Evolutionary conservation across 2,113 vertebrate species (phyloP).

Genomic region (Nibea albiflora): DNA sequence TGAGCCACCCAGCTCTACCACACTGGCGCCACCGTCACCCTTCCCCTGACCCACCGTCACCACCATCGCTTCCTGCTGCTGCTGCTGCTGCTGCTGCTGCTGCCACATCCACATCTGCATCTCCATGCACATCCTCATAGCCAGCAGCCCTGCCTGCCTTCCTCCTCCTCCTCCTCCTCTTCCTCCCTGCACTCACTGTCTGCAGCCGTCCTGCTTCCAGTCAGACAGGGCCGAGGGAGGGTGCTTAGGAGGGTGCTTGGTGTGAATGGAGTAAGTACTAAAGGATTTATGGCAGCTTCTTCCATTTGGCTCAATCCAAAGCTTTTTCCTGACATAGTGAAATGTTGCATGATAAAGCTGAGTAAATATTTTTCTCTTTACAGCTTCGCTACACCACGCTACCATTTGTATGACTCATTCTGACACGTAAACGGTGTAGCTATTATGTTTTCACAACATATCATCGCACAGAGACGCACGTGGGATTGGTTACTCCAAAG

Average conservation of each 20-base stretch:
- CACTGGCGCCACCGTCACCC: constrained; percentile 52
- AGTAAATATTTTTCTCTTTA: constrained; percentile 17
- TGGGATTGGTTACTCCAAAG: constrained; percentile 34
- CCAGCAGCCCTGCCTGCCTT: constrained; percentile 62
- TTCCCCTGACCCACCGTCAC: constrained; percentile 33
- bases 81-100: constrained; percentile 51
- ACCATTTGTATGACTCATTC: constrained; percentile 44
- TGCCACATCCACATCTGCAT: constrained; percentile 71
- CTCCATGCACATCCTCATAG: constrained; percentile 70
- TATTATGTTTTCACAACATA: constrained; percentile 47
- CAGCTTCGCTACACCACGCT: constrained; percentile 33
- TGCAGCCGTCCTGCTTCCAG: constrained; percentile 53
- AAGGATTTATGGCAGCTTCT: constrained; percentile 47
- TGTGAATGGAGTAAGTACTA: constrained; percentile 56
- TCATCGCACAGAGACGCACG: constrained; percentile 33
- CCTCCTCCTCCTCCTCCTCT: neutral
- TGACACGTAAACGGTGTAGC: constrained; percentile 33
- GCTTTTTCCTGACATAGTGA: neutral
- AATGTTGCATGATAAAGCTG: constrained; percentile 39
- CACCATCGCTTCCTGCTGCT: constrained; percentile 60
- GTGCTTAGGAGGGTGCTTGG: constrained; percentile 53
- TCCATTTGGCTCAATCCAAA: constrained; percentile 55
- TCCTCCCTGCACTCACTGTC: constrained; percentile 58
- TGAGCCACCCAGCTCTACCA: constrained; percentile 75
- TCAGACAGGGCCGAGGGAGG: constrained; percentile 38